phyloP scores from a whole-genome alignment of 2,113 vertebrate species.

The Chloropsis cyanopogon region DNA sequence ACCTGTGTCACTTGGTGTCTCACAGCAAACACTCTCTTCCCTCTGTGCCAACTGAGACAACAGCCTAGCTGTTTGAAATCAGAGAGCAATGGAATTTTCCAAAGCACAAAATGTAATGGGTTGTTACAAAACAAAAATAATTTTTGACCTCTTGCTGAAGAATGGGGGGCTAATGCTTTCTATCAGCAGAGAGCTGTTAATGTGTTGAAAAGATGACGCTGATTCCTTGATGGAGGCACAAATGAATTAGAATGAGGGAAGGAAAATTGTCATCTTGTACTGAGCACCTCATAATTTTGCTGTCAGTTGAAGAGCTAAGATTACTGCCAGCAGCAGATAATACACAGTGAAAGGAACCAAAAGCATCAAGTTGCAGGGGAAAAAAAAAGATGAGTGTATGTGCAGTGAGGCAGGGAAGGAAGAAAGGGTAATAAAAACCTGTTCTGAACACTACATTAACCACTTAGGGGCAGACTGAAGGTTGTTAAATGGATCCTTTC shows the following conservation, averaged over 20 bases:
- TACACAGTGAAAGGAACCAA: constrained; percentile 27
- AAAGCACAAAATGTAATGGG: constrained; percentile 32
- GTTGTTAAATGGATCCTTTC: background rate
- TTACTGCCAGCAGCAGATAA: constrained; percentile 46
- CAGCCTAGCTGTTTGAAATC: background rate
- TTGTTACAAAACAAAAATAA: constrained; percentile 36
- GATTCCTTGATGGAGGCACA: constrained; percentile 14
- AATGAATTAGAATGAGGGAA: constrained; percentile 54
- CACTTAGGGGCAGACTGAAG: constrained; percentile 15
- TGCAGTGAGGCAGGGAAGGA: constrained; percentile 32
- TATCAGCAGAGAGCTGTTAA: constrained; percentile 34
- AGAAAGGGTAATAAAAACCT: constrained; percentile 34
- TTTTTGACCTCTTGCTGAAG: constrained; percentile 44
- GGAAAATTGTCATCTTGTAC: constrained; percentile 41
- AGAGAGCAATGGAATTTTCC: constrained; percentile 22
- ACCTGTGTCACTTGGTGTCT: background rate
- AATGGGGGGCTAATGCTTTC: constrained; percentile 20
- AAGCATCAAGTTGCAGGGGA: constrained; percentile 35
- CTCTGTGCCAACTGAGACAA: background rate
- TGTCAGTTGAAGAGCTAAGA: constrained; percentile 59
- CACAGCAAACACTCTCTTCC: background rate
- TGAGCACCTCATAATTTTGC: constrained; percentile 65
- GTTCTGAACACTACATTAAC: constrained; percentile 51
- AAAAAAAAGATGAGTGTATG: background rate
- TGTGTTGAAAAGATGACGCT: background rate